These are phyloP conservation scores for Hybos culiciformis DNA, from an alignment of 2,888 invertebrate species.

Conservation along the genomic window DNA sequence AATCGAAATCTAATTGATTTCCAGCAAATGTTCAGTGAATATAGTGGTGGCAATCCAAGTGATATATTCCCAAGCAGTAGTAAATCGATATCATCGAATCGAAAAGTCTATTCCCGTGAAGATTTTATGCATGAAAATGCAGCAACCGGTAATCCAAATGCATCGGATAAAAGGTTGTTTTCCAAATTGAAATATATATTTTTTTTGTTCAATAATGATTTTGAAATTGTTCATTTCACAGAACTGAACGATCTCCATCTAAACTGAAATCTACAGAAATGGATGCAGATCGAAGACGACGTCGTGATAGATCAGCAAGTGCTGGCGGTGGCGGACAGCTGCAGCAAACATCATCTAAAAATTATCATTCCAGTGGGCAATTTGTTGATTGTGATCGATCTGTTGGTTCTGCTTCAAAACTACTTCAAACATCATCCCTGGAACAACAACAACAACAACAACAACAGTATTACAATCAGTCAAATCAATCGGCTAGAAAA, in stretches of 20 bases:
- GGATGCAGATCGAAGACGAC: slow-evolving; percentile 12
- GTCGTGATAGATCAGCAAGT: slow-evolving; percentile 10
- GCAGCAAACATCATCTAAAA: background rate
- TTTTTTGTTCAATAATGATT: too few species aligned
- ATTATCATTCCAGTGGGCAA: background rate
- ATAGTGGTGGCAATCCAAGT: slow-evolving; percentile 2
- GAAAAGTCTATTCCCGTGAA: slow-evolving; percentile 51
- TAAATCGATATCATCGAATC: slow-evolving; percentile 9
- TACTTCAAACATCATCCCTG: too few species aligned
- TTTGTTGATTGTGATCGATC: too few species aligned
- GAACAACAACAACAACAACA: too few species aligned
- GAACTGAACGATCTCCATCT: too few species aligned
- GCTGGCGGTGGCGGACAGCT: background rate
- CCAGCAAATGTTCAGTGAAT: slow-evolving; percentile 3
- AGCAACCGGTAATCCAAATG: slow-evolving; percentile 45
- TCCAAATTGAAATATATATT: too few species aligned
- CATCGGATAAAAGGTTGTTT: slow-evolving; percentile 12
- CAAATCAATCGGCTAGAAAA: slow-evolving; percentile 1
- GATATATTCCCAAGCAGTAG: background rate
- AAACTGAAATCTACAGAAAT: slow-evolving; percentile 14
- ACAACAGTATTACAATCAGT: too few species aligned
- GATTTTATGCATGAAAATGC: slow-evolving; percentile 60
- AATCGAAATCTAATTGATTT: background rate
- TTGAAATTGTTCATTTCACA: too few species aligned
- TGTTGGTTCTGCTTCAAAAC: too few species aligned